These are phyloP conservation scores for Anhinga rufa DNA, from an alignment of 2,113 vertebrate species.

Conservation along the genomic window DNA sequence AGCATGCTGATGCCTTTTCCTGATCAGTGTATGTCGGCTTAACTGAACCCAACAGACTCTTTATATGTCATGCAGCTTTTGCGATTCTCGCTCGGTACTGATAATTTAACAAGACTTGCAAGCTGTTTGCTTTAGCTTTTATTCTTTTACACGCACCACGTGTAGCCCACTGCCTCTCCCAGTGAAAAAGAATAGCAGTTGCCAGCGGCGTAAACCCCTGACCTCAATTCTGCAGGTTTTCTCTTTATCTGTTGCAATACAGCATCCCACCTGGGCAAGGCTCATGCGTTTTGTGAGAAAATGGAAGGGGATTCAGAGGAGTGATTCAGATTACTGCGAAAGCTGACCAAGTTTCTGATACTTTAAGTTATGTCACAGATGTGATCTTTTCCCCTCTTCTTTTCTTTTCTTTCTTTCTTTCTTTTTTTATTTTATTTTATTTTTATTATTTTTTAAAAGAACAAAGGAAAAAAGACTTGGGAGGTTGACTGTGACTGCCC, in stretches of 20 bases:
- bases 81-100: background rate
- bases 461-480: background rate
- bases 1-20: background rate
- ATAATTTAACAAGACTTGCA: background rate
- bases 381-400: background rate
- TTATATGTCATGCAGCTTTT: background rate
- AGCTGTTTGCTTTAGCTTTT: background rate
- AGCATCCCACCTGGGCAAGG: background rate
- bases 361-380: background rate
- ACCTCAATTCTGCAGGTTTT: background rate
- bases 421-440: no score
- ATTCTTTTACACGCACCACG: background rate
- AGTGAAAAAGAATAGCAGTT: background rate
- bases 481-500: background rate
- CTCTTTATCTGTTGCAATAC: background rate
- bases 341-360: background rate
- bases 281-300: background rate
- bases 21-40: background rate
- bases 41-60: background rate
- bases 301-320: background rate
- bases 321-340: background rate
- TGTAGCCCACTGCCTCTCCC: background rate
- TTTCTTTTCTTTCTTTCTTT: no score
- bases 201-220: background rate
- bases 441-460: background rate